These are phyloP conservation scores for Micrasema minimum DNA, from an alignment of 1,140 invertebrate genomes.

Conservation along the genomic window DNA sequence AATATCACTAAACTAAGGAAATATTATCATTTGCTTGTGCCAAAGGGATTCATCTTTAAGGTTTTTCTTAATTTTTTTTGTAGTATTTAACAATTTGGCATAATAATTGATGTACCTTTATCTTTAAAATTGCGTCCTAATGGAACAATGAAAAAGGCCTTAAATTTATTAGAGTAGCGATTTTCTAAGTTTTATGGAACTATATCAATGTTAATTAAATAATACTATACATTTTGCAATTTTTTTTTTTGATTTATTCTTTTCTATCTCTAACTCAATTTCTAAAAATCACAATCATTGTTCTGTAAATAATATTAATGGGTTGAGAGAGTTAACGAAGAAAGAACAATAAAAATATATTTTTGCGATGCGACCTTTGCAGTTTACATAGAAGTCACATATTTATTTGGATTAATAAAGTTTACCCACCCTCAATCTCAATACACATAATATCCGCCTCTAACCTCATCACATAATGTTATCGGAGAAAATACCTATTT, in stretches of 20 bases:
- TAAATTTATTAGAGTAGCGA: conserved; percentile 42
- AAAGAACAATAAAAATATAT: conserved; percentile 44
- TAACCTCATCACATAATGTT: background rate
- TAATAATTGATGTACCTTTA: conserved; percentile 5
- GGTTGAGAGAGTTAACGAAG: background rate
- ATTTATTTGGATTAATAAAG: conserved; percentile 8
- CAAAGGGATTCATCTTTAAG: conserved; percentile 31
- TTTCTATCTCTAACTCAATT: conserved; percentile 3
- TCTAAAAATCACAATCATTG: conserved; percentile 11
- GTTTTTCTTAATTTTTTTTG: conserved; percentile 4
- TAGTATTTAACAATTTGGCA: conserved; percentile 30
- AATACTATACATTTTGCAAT: background rate
- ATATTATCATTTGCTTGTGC: conserved; percentile 33
- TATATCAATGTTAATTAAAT: conserved; percentile 20
- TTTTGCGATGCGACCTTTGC: conserved; percentile 43
- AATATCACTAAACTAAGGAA: background rate
- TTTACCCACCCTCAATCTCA: background rate
- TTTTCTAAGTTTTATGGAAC: background rate
- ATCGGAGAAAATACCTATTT: background rate
- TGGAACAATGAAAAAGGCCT: conserved; percentile 54
- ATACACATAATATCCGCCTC: background rate
- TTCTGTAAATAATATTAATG: conserved; percentile 21
- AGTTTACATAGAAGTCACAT: conserved; percentile 31
- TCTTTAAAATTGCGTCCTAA: conserved; percentile 49
- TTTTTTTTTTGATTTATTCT: conserved; percentile 1